Conservation (phyloP, 2,888 invertebrate genomes). For the Drosophila gaucha region DNA sequence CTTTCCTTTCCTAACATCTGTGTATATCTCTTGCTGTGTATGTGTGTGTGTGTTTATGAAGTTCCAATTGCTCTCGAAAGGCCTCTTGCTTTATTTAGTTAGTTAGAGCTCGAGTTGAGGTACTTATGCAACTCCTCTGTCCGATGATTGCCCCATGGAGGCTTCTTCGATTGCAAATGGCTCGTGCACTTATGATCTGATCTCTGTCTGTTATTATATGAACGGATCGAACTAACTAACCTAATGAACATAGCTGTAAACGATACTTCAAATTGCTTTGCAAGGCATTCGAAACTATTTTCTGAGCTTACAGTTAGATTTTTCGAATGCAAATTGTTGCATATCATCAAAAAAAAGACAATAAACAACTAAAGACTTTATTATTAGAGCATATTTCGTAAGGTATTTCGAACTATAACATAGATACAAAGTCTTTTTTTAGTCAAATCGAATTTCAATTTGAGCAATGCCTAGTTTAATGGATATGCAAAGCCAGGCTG, state of each 20-base stretch:
- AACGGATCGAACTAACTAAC: constrained; percentile 50
- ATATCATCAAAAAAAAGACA: constrained; percentile 17
- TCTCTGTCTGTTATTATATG: constrained; percentile 26
- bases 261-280: constrained; percentile 44
- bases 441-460: not conserved
- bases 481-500: not conserved
- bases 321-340: constrained; percentile 17
- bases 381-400: not conserved
- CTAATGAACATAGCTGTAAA: constrained; percentile 66
- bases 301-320: not conserved
- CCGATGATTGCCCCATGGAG: constrained; percentile 48
- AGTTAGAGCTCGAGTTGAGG: constrained; percentile 40
- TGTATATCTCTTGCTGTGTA: not conserved
- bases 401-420: no score
- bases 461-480: not conserved
- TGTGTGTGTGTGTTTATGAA: constrained; percentile 44
- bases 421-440: no score
- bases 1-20: constrained; percentile 66
- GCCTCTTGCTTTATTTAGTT: constrained; percentile 63
- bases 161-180: constrained; percentile 34
- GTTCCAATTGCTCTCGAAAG: constrained; percentile 53
- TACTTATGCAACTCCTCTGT: constrained; percentile 33
- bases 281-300: not conserved
- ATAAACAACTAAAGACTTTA: constrained; percentile 8
- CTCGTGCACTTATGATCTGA: constrained; percentile 39